Evolutionary conservation across 2,113 vertebrate species (phyloP).

Genomic region (Catharus fuscescens): DNA sequence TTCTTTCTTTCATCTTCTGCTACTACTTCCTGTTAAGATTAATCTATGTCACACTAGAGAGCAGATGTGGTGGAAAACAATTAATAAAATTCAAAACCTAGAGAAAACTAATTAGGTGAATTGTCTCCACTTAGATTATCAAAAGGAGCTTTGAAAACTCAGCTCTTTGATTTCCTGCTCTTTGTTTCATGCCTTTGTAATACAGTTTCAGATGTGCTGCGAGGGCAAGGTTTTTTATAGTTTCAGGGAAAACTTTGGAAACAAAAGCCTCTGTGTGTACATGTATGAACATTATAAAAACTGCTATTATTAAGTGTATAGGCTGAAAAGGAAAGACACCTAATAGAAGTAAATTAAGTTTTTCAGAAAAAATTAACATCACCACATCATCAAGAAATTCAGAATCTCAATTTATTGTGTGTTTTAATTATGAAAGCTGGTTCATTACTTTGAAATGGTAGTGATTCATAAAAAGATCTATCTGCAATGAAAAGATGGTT

Average conservation of each 20-base stretch:
- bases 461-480: not conserved
- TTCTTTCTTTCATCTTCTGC: not conserved
- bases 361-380: not conserved
- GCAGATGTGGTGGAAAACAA: not conserved
- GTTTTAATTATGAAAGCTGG: not conserved
- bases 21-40: not conserved
- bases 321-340: not conserved
- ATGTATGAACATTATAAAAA: not conserved
- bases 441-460: not conserved
- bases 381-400: not conserved
- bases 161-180: not conserved
- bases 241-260: not conserved
- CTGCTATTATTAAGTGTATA: not conserved
- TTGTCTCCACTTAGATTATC: not conserved
- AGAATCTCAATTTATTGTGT: not conserved
- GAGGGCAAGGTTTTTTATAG: not conserved
- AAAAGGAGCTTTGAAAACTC: conserved; percentile 11
- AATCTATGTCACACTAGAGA: not conserved
- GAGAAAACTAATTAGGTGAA: not conserved
- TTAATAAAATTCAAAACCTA: not conserved
- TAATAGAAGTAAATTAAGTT: not conserved
- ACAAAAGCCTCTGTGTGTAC: not conserved
- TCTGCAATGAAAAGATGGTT: not conserved
- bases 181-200: not conserved
- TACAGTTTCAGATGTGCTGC: not conserved